Base-by-base conservation (phyloP, 2,797 vertebrate genomes). In the Falco naumanni region DNA sequence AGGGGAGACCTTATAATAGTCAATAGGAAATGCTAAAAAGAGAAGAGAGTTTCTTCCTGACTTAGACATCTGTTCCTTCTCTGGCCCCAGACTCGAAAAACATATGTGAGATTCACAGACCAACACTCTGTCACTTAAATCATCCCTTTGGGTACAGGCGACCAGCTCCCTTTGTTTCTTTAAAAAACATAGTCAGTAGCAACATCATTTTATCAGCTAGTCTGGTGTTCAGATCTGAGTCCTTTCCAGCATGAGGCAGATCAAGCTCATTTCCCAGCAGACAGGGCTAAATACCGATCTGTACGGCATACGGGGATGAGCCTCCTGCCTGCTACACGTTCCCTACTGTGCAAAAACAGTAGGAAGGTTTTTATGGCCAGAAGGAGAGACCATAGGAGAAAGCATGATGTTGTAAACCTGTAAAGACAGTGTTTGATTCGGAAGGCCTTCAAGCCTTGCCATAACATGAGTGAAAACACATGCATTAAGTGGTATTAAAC, bases 31-130 rank as follows among this genome's bases (percentile, higher is more conserved):
- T 41, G 33, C 57, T 89, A 88, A 87, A 92, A 91, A 85, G 57
- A 56, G 64, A 93, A 80, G n/a, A 65, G 31, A 65, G 33, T 83
- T 93, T 87, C 91, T 93, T 88, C 76, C 90, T 92, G 50, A 80
- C 48, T 85, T 85, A 90, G 85, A 74, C 82, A 91, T 68, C 87
- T 95, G 61, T 90, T 95, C 64, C 26, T 91, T 94, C 94, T 86
- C 61, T 95, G 90, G 79, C 60, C 91, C 37, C 57, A 88, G 77
- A 80, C 79, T 90, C 0, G 0, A 78, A 85, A 94, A 90, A 50
- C 20, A 16, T 83, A 66, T 74, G 75, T 86, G 68, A 95, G 71
- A 76, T 91, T 94, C 89, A 95, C 84, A 95, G 87, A 86, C 76
- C 79, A 87, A 57, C 88, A 68, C 71, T 71, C 82, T 85, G 75